These are phyloP conservation scores for Trissonchulus sp. DNA, from an alignment of 2,888 invertebrate species.

Conservation along the genomic window DNA sequence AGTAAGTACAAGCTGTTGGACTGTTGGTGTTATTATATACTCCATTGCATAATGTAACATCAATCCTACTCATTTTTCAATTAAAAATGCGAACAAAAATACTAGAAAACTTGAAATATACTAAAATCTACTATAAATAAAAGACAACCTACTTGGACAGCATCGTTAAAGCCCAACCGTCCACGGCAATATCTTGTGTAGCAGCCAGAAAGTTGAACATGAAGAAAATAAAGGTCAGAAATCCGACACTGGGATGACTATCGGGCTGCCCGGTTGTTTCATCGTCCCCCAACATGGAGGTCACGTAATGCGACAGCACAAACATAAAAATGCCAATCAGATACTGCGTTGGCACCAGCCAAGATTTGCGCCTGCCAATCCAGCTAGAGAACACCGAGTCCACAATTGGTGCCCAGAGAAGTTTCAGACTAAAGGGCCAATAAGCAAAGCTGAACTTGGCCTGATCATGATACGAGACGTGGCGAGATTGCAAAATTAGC, in stretches of 20 bases:
- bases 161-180: constrained; percentile 99
- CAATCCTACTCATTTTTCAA: no score
- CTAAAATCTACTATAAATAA: no score
- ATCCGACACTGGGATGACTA: constrained; percentile 62
- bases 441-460: constrained; percentile 58
- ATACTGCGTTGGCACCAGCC: constrained; percentile 86
- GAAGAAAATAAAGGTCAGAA: constrained; percentile 80
- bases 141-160: constrained; percentile 66
- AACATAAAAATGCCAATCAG: constrained; percentile 73
- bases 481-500: constrained; percentile 83
- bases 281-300: constrained; percentile 45
- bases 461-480: constrained; percentile 89
- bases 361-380: constrained; percentile 81
- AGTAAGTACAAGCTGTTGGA: no score
- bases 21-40: no score
- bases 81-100: no score
- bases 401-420: constrained; percentile 96
- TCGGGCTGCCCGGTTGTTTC: constrained; percentile 23
- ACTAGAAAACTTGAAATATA: no score
- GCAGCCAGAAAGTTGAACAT: constrained; percentile 89
- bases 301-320: constrained; percentile 64
- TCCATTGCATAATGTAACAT: no score
- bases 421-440: constrained; percentile 69
- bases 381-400: constrained; percentile 71
- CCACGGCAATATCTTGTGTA: constrained; percentile 98